Percentiles rank a stretch among this genome's conserved stretches.
Conservation (phyloP, 2,113 vertebrate species). For the Empidonax traillii region DNA sequence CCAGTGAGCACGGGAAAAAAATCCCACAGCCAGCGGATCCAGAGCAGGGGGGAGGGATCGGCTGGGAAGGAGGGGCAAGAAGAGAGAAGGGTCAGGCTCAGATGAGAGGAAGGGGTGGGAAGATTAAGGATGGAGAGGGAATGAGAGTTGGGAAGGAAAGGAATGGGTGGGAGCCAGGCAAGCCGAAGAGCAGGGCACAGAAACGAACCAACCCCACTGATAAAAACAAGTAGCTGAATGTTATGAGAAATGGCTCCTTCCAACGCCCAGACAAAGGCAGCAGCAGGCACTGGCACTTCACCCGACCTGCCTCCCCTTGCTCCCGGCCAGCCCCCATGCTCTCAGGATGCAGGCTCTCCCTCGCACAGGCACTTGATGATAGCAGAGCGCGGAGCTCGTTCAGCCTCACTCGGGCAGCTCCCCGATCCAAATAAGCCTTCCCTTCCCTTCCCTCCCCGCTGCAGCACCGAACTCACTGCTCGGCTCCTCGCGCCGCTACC, state of each 20-base stretch:
- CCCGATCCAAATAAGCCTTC: slow-evolving; percentile 16
- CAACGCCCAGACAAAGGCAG: neutral
- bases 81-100: slow-evolving; percentile 56
- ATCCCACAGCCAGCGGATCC: slow-evolving; percentile 45
- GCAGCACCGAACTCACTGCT: neutral
- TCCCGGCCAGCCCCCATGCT: neutral
- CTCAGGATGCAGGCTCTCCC: neutral
- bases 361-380: neutral
- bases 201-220: neutral
- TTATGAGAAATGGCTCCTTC: neutral
- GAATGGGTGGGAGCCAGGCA: neutral
- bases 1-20: slow-evolving; percentile 42
- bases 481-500: neutral
- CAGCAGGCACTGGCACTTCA: neutral
- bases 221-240: neutral
- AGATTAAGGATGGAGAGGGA: neutral
- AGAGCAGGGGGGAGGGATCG: slow-evolving; percentile 62
- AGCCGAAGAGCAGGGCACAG: neutral
- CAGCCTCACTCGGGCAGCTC: neutral
- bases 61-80: slow-evolving; percentile 50
- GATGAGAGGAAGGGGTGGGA: slow-evolving; percentile 50
- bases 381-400: neutral
- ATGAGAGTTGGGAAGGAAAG: neutral
- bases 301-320: neutral
- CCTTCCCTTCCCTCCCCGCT: neutral